These are phyloP conservation scores for Drymodes brunneopygia DNA, from an alignment of 2,113 vertebrate genomes.

Conservation along the genomic window DNA sequence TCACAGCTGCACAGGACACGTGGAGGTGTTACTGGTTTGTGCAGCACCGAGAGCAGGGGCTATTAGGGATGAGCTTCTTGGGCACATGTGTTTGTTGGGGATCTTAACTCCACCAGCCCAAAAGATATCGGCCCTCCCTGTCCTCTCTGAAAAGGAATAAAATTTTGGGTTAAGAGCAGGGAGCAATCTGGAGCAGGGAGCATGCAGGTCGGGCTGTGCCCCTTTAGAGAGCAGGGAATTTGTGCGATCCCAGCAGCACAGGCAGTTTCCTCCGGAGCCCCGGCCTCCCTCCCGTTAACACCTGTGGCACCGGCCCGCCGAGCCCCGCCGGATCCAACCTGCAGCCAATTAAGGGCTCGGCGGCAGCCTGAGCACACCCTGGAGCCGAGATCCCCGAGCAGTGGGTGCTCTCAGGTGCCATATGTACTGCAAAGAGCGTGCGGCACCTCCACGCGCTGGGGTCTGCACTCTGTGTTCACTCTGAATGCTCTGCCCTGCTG, in stretches of 20 bases:
- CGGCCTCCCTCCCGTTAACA: neutral
- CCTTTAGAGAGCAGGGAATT: neutral
- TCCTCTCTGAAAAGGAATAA: neutral
- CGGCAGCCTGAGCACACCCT: neutral
- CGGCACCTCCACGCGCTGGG: neutral
- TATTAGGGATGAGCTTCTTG: neutral
- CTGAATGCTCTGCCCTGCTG: conserved; percentile 17
- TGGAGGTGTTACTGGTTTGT: neutral
- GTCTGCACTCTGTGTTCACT: neutral
- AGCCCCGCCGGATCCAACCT: neutral
- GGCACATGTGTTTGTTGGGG: neutral
- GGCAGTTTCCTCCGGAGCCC: neutral
- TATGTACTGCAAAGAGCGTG: conserved; percentile 56
- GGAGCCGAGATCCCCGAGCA: neutral
- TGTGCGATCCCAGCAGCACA: neutral
- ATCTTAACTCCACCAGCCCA: neutral
- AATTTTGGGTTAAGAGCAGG: neutral
- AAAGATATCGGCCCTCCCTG: neutral
- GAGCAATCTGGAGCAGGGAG: neutral
- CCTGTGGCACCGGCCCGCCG: neutral
- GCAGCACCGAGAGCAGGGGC: neutral
- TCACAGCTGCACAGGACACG: neutral
- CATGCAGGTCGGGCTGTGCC: neutral
- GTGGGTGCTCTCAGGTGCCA: conserved; percentile 54
- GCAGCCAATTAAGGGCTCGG: conserved; percentile 7